Percentiles rank a stretch among this genome's conserved stretches.
phyloP scores from a whole-genome alignment of 1,140 invertebrate species.

The Lordiphosa clarofinis region DNA sequence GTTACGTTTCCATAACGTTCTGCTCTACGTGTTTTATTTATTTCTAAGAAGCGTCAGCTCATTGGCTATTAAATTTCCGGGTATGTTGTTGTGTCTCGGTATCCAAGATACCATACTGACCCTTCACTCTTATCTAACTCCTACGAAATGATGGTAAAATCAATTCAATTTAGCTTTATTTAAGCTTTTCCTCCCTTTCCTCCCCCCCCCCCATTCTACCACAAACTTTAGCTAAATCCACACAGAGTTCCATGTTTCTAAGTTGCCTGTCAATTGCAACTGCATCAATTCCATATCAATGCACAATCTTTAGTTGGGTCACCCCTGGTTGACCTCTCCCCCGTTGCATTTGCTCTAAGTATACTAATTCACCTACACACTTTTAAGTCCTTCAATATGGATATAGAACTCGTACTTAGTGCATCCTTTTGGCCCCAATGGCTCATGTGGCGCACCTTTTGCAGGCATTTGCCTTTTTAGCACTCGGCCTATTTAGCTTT shows the following conservation, averaged over 20 bases:
- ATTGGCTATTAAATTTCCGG: no score
- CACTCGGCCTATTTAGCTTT: constrained; percentile 62
- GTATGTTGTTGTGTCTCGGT: no score
- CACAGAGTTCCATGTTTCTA: neutral
- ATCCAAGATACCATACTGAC: no score
- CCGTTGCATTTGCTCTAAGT: constrained; percentile 10
- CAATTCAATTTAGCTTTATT: neutral
- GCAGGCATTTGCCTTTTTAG: constrained; percentile 22
- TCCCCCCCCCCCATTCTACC: neutral
- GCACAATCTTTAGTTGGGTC: constrained; percentile 13
- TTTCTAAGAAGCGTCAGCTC: no score
- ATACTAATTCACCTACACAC: constrained; percentile 27
- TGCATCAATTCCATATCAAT: constrained; percentile 32
- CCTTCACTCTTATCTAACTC: no score
- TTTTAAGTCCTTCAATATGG: neutral
- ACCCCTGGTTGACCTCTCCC: neutral
- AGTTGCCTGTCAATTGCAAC: constrained; percentile 24
- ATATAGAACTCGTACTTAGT: constrained; percentile 8
- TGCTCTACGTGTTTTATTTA: no score
- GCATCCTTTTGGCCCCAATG: constrained; percentile 33
- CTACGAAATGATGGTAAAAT: neutral
- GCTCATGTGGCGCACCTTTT: constrained; percentile 33
- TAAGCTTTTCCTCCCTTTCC: neutral
- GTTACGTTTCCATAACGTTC: no score
- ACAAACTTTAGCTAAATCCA: neutral